A percentile compares a stretch with the other conserved stretches of the same genome.
Conservation (phyloP, 2,888 invertebrate species). For the Linnaemya tessellans region DNA sequence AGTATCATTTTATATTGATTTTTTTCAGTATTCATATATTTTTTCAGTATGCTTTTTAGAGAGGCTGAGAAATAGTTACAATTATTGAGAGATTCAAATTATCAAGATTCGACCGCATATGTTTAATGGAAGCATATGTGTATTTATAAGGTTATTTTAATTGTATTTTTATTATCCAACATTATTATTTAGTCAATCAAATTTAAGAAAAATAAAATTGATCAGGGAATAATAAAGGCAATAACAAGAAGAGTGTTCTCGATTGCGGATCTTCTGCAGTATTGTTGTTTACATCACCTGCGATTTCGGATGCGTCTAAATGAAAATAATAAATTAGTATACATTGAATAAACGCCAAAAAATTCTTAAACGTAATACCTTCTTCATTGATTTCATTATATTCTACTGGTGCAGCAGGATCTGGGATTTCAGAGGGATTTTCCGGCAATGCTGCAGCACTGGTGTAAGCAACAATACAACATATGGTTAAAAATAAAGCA, state of each 20-base stretch:
- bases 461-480: constrained; percentile 41
- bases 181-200: not conserved
- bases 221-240: constrained; percentile 65
- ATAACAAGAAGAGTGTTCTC: constrained; percentile 61
- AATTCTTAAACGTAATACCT: not conserved
- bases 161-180: constrained; percentile 15
- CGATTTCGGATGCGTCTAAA: constrained; percentile 16
- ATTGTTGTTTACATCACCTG: not conserved
- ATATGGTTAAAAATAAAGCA: constrained; percentile 35
- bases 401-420: not conserved
- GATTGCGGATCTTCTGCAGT: constrained; percentile 23
- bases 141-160: too few relatives aligned
- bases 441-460: constrained; percentile 55
- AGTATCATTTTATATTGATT: too few relatives aligned
- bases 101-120: too few relatives aligned
- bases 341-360: not conserved
- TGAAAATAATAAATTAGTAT: not conserved
- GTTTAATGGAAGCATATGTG: too few relatives aligned
- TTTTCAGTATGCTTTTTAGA: too few relatives aligned
- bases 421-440: constrained; percentile 10
- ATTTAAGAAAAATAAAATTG: constrained; percentile 56
- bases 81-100: too few relatives aligned
- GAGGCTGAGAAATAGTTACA: too few relatives aligned
- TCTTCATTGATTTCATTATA: constrained; percentile 12
- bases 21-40: too few relatives aligned